Conservation (phyloP, 2,888 invertebrate genomes). For the Pherbina coryleti region DNA sequence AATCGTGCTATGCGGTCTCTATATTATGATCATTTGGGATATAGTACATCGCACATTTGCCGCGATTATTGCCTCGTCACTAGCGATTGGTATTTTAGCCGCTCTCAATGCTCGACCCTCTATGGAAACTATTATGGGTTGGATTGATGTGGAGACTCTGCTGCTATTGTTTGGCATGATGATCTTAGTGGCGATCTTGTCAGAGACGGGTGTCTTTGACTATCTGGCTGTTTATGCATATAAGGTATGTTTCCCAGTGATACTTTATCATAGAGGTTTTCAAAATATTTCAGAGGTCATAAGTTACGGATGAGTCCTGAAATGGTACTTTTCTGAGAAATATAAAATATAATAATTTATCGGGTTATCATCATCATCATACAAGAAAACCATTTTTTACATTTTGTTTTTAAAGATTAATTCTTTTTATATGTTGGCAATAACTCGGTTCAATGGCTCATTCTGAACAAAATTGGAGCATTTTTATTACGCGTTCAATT, state of each 20-base stretch:
- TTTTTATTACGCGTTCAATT: no score
- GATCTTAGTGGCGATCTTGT: slow-evolving; percentile 82
- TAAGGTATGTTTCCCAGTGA: slow-evolving; percentile 70
- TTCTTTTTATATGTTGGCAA: no score
- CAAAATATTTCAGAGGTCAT: no score
- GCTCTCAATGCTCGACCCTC: slow-evolving; percentile 78
- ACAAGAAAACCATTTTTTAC: no score
- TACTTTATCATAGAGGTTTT: no score
- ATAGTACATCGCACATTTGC: slow-evolving; percentile 81
- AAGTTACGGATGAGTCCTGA: no score
- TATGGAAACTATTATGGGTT: slow-evolving; percentile 77
- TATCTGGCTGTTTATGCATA: slow-evolving; percentile 80
- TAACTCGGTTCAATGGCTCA: no score
- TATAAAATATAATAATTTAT: no score
- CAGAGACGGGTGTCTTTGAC: slow-evolving; percentile 85
- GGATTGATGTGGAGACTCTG: slow-evolving; percentile 83
- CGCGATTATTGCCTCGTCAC: slow-evolving; percentile 80
- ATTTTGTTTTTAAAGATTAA: no score
- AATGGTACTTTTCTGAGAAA: no score
- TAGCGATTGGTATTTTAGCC: slow-evolving; percentile 79
- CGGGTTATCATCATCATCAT: no score
- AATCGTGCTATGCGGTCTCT: slow-evolving; percentile 79
- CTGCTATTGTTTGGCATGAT: slow-evolving; percentile 83
- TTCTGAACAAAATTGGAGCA: no score
- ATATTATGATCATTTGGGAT: slow-evolving; percentile 83